phyloP scores from a whole-genome alignment of 2,888 invertebrate genomes.

The Platerodrilus igneus region DNA sequence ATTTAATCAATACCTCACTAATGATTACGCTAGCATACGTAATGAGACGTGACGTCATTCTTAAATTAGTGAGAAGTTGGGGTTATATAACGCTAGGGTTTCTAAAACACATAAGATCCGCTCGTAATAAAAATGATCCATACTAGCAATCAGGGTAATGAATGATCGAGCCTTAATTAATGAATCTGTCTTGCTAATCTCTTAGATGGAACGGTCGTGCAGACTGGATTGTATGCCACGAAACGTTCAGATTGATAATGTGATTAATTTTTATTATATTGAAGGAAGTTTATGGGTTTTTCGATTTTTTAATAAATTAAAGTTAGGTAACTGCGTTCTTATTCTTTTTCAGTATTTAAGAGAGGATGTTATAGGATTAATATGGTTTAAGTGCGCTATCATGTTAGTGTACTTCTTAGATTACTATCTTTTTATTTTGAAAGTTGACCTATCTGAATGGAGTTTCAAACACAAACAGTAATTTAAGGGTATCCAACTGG shows the following conservation, averaged over 20 bases:
- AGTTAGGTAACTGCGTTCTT: no score
- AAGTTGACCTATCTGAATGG: no score
- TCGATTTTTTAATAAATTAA: slow-evolving; percentile 46
- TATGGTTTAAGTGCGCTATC: no score
- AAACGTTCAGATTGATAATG: slow-evolving; percentile 48
- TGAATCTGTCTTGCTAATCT: slow-evolving; percentile 52
- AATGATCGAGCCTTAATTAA: slow-evolving; percentile 51
- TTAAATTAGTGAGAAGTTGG: slow-evolving; percentile 37
- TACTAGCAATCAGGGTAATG: slow-evolving; percentile 48
- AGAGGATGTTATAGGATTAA: no score
- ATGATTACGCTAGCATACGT: slow-evolving; percentile 48
- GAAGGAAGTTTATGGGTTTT: slow-evolving; percentile 33
- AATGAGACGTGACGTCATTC: slow-evolving; percentile 47
- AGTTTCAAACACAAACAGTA: no score
- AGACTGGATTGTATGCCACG: slow-evolving; percentile 43
- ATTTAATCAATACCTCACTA: slow-evolving; percentile 49
- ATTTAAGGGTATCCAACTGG: no score
- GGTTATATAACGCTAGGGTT: no score
- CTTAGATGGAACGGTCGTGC: slow-evolving; percentile 48
- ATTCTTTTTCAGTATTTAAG: no score
- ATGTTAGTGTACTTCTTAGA: no score
- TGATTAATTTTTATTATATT: slow-evolving; percentile 49
- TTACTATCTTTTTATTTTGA: no score
- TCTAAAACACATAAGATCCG: slow-evolving; percentile 17
- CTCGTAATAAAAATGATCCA: slow-evolving; percentile 20